Conservation (phyloP, 2,113 vertebrate genomes). For the Climacteris rufus region DNA sequence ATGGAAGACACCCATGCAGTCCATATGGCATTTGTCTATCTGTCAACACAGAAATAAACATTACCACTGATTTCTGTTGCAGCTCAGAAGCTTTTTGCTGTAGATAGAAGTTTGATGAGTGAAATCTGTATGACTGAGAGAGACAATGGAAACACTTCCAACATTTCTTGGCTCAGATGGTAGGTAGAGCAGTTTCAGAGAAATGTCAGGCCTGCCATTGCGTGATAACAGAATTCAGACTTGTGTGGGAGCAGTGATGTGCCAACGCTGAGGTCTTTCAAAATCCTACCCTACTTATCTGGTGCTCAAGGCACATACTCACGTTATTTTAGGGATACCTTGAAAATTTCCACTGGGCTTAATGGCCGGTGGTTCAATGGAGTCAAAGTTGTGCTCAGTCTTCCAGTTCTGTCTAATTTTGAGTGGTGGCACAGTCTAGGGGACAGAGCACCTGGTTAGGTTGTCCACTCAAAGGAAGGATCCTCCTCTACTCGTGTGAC, state of each 20-base stretch:
- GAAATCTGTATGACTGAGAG: background rate
- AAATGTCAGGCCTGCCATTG: conserved; percentile 18
- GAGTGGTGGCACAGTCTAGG: background rate
- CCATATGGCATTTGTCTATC: conserved; percentile 34
- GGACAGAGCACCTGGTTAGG: background rate
- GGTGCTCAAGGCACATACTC: background rate
- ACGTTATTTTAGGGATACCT: background rate
- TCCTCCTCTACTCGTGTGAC: accelerated
- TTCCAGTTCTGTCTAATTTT: background rate
- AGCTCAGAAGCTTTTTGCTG: background rate
- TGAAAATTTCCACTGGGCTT: background rate
- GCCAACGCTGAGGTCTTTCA: background rate
- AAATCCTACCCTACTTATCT: background rate
- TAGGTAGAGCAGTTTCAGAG: background rate
- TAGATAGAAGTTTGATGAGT: background rate
- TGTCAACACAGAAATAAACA: conserved; percentile 31
- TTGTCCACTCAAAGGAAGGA: background rate
- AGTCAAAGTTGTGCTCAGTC: background rate
- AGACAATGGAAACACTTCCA: conserved; percentile 24
- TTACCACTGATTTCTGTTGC: background rate
- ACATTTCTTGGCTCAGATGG: conserved; percentile 6
- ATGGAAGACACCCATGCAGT: conserved; percentile 16
- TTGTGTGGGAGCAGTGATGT: background rate
- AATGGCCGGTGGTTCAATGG: background rate
- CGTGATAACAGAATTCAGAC: background rate